Conservation (phyloP, 1,140 invertebrate species). For the Pseudomyrmex cubaensis region DNA sequence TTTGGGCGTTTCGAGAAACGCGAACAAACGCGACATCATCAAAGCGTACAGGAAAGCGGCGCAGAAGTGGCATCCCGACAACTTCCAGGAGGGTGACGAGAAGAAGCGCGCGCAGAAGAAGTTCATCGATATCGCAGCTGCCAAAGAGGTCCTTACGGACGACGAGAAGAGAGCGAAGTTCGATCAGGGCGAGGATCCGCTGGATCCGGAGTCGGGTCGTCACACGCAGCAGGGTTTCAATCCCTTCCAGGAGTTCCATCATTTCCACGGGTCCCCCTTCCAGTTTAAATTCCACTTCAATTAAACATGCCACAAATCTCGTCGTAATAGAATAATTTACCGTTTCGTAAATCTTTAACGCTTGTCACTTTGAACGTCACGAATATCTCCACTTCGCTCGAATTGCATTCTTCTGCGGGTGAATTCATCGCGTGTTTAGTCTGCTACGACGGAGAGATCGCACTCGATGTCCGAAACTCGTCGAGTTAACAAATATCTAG, state of each 20-base stretch:
- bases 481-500: constrained; percentile 42
- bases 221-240: constrained; percentile 89
- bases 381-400: constrained; percentile 26
- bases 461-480: constrained; percentile 7
- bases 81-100: constrained; percentile 94
- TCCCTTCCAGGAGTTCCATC: constrained; percentile 93
- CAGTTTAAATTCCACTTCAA: constrained; percentile 99
- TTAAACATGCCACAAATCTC: constrained; percentile 77
- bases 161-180: constrained; percentile 96
- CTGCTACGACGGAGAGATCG: constrained; percentile 15
- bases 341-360: constrained; percentile 41
- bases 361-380: not conserved
- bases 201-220: constrained; percentile 95
- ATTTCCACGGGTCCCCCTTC: constrained; percentile 95
- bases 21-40: constrained; percentile 96
- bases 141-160: constrained; percentile 97
- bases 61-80: constrained; percentile 99
- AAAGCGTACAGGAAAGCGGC: constrained; percentile 99
- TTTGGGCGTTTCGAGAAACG: constrained; percentile 93
- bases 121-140: constrained; percentile 99
- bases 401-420: constrained; percentile 62
- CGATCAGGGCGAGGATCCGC: constrained; percentile 97
- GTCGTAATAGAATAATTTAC: constrained; percentile 58
- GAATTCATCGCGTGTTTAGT: constrained; percentile 41
- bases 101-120: constrained; percentile 99